These are phyloP conservation scores for Heliocidaris erythrogramma DNA, from an alignment of 35 echinoderm and acorn worm species.

Conservation along the genomic window DNA sequence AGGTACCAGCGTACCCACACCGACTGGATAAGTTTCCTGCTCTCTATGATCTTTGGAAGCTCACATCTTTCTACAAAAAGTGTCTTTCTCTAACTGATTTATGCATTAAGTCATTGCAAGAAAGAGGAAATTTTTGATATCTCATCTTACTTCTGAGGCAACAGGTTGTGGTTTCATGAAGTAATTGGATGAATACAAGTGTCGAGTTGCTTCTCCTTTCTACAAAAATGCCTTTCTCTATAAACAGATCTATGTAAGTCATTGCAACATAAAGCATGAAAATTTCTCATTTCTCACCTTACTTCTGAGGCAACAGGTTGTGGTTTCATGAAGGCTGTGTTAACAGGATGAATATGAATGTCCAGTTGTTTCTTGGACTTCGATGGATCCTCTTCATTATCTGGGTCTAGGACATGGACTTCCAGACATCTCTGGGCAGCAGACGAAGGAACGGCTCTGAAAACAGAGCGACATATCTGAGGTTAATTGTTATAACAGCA, in stretches of 20 bases:
- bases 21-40: too few relatives aligned
- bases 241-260: too few relatives aligned
- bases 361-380: constrained; percentile 20
- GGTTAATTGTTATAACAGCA: not conserved
- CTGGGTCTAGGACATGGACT: constrained; percentile 43
- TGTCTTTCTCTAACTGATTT: too few relatives aligned
- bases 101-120: too few relatives aligned
- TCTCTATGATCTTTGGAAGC: too few relatives aligned
- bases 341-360: constrained; percentile 31
- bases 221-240: too few relatives aligned
- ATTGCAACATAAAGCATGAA: too few relatives aligned
- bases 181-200: constrained; percentile 23
- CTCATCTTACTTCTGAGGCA: not conserved
- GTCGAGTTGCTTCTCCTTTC: not conserved
- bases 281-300: not conserved
- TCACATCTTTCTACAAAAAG: too few relatives aligned
- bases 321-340: not conserved
- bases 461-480: not conserved
- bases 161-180: not conserved
- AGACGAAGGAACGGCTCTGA: constrained; percentile 46
- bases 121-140: too few relatives aligned
- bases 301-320: not conserved
- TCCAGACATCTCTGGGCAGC: constrained; percentile 51
- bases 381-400: not conserved
- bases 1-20: too few relatives aligned